Base-by-base conservation (phyloP, 2,113 vertebrate genomes). In the Bolborhynchus lineola region DNA sequence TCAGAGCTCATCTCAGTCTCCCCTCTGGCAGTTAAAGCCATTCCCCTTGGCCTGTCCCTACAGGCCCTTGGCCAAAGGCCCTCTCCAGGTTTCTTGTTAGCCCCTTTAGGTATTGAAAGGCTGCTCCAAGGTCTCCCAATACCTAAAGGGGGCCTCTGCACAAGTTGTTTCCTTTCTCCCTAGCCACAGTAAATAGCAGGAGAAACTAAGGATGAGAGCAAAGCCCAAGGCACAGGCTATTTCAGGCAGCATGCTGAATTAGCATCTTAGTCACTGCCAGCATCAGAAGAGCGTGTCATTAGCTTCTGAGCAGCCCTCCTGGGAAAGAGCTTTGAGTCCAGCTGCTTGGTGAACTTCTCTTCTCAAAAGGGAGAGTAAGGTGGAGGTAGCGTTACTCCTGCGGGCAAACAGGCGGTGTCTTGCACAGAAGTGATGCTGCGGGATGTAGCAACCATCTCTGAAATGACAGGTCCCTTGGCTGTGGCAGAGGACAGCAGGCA, bases 331-430 rank as follows among this genome's bases (percentile, higher is more conserved):
- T 98, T 97, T 96, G 92, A 79, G 97, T 97, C 96, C 95, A 88
- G 69, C 78, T 93, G 83, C 95, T 90, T 77, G 79, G 86, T 65
- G 72, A 92, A 91, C 42, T 93, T 97, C 90, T 96, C 82, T 95
- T 96, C 86, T 96, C 92, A 95, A 96, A 96, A 97, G 97, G 97
- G 98, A 98, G 97, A 98, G 98, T 97, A 96, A 97, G 92, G 84
- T 75, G 26, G 86, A 96, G 93, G 75, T 31, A 64, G 79, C 77
- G 1, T 2, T 82, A 37, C 50, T 80, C 67, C 84, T 92, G 65
- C 52, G 68, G 57, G 63, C 4, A 2, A 82, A 31, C 1, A 28
- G 55, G 33, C 23, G 79, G 64, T 93, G 69, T 80, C 83, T 92
- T 79, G 81, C 82, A 76, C 74, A 96, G 92, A 96, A 71, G 63